Base-by-base conservation (phyloP, 2,888 invertebrate genomes). In the Cephonodes hylas region DNA sequence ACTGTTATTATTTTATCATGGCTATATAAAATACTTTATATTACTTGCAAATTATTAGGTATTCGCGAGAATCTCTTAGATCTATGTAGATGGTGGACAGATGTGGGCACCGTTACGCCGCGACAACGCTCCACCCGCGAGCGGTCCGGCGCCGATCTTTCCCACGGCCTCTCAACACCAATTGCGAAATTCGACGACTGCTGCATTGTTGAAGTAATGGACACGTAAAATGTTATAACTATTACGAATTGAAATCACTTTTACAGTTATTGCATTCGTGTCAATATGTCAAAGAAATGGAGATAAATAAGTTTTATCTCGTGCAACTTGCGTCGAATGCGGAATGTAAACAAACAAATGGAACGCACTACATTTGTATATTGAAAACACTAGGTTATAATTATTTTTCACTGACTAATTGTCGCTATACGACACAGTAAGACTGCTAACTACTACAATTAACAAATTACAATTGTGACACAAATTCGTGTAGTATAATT, bases 151-250 rank as follows among this genome's bases (percentile, higher is more conserved):
- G 76, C 72, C 72, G 72, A 59, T 68, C 79, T 80, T 89, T 90
- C 90, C 84, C 90, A 90, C 90, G 90, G 87, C 86, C 88, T 76
- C 80, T 6, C 78, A 71, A 81, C 77, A 80, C 76, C 75, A 72
- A 74, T 81, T 80, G 77, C 78, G 72, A 79, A 76, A 76, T 48
- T 31, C 53, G 18, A 53, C 53, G 4, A 45, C 10, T 22, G 22
- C 22, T 2, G 5, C 10, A 18, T 44, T 53, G 8, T 53, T 53
- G 48, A 25, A 15, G n/a, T 27, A 27, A 48, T 27, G 7, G 48
- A 48, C 25, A 48, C 25, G n/a, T 7, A 27, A 48, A 5, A 8
- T 4, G 48, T 27, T 25, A 27, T n/a, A 38, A 38, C 38, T 45
- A 22, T 45, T 20, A 20, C 22, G 20, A 10, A 22, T 45, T 45